Base-by-base conservation (phyloP, 2,113 vertebrate genomes). In the Malurus elegans region DNA sequence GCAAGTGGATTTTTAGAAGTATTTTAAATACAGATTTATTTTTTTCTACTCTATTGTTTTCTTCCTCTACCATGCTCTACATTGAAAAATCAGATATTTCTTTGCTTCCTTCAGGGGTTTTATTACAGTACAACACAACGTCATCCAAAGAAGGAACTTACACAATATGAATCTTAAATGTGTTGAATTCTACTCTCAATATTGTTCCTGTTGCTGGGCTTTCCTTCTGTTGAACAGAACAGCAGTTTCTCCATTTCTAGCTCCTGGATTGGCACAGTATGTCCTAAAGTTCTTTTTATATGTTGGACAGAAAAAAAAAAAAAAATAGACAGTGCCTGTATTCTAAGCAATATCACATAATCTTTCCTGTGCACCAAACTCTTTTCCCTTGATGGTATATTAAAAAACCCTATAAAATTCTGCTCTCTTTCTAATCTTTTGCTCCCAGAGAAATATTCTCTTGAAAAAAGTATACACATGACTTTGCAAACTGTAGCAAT, bases 291-390 rank as follows among this genome's bases (percentile, higher is more conserved):
- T 34, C 12, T 26, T 79, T 80, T 45, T 47, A 28, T 54, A 21
- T 32, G 2, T 70, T 36, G 31, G 29, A 7, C 1, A 12, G 10
- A 16, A 28, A 57, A 66, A 74, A 51, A 32, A 70, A 28, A 57
- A 70, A 74, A 51, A 32, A 70, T 38, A 50, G 4, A 13, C 1
- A 1, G 2, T 36, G 25, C 0, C 0, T 45, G 2, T 60, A 40
- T 70, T 81, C 26, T 54, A 44, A 74, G 18, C 14, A 69, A 42
- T 54, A 29, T 28, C 32, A 54, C 5, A 5, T 57, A 34, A 11
- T 45, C 36, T 79, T 84, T 53, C 19, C 9, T 45, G 8, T 51
- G 31, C 26, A 70, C 32, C 4, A 75, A 69, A 60, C 2, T 61
- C 2, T 3, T 61, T 70, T 56, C 5, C 5, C 25, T 21, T 72